Percentiles rank a stretch among this genome's conserved stretches.
These are phyloP conservation scores for Dunckerocampus dactyliophorus DNA, from an alignment of 2,113 vertebrate species.

Conservation along the genomic window DNA sequence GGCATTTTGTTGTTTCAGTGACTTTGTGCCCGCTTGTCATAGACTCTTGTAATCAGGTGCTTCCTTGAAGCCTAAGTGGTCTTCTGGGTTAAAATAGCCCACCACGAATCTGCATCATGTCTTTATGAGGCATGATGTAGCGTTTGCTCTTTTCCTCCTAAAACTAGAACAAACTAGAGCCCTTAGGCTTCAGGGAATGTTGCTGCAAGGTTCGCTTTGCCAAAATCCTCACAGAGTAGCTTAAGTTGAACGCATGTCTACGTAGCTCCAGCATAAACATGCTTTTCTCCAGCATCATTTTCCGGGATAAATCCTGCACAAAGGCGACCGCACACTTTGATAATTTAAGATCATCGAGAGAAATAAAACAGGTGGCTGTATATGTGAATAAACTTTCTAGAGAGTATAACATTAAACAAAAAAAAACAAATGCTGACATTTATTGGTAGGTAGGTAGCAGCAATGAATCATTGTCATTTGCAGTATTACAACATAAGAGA, in stretches of 20 bases:
- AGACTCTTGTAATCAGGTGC: constrained; percentile 1
- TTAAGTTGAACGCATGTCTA: neutral
- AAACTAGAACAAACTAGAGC: no score
- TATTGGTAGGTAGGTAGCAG: no score
- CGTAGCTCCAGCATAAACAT: neutral
- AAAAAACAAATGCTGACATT: no score
- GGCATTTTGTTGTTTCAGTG: neutral
- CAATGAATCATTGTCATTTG: no score
- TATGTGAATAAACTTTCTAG: no score
- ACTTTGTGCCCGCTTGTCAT: neutral
- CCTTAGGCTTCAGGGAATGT: neutral
- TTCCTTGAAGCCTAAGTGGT: neutral
- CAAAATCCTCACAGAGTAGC: neutral
- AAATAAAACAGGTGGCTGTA: no score
- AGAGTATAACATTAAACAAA: no score
- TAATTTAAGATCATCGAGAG: no score
- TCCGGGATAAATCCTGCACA: no score
- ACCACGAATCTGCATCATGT: neutral
- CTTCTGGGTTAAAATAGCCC: neutral
- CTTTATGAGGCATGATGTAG: neutral
- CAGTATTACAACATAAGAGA: no score
- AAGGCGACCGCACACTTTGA: no score
- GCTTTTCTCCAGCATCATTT: no score
- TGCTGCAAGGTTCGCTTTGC: constrained; percentile 1
- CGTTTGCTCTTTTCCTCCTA: neutral